These are phyloP conservation scores for Thecophora atra DNA, from an alignment of 2,888 invertebrate species.

Conservation along the genomic window DNA sequence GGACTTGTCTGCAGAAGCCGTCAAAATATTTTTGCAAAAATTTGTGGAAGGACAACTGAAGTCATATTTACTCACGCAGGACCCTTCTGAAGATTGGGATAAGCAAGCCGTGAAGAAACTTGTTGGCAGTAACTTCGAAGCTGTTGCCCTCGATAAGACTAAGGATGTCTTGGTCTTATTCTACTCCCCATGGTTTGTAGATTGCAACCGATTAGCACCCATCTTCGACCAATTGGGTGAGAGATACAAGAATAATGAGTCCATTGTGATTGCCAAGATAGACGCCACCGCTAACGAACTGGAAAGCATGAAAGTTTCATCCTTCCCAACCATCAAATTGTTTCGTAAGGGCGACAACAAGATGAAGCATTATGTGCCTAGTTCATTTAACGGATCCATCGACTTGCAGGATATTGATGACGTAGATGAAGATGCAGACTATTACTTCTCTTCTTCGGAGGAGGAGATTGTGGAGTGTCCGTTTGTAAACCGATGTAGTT, in stretches of 20 bases:
- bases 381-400: no score
- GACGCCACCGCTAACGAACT: slow-evolving; percentile 98
- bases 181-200: slow-evolving; percentile 99
- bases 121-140: slow-evolving; percentile 95
- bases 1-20: slow-evolving; percentile 59
- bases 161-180: slow-evolving; percentile 98
- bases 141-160: slow-evolving; percentile 84
- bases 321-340: slow-evolving; percentile 93
- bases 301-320: slow-evolving; percentile 92
- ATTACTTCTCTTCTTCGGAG: no score
- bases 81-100: slow-evolving; percentile 97
- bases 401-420: no score
- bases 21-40: slow-evolving; percentile 81
- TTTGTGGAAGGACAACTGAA: slow-evolving; percentile 94
- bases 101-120: slow-evolving; percentile 90
- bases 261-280: slow-evolving; percentile 96
- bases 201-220: slow-evolving; percentile 97
- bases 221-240: slow-evolving; percentile 97
- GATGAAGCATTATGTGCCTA: no score
- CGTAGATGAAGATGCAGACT: no score
- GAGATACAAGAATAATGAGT: slow-evolving; percentile 84
- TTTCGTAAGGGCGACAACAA: slow-evolving; percentile 93
- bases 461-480: no score
- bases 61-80: slow-evolving; percentile 93
- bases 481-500: no score